Base-by-base conservation (phyloP, 2,888 invertebrate species). In the Agrotis exclamationis region DNA sequence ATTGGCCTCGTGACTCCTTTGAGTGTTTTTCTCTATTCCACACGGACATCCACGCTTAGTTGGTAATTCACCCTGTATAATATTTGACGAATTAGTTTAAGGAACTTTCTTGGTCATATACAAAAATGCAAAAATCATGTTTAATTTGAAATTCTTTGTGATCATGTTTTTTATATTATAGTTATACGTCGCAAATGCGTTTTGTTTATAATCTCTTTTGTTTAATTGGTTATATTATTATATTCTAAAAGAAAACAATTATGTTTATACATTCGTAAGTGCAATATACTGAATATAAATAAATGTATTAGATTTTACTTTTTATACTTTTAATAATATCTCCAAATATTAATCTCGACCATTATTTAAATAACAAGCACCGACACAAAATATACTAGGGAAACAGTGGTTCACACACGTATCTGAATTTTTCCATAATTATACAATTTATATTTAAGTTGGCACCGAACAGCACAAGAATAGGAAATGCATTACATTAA, bases 401-500 rank as follows among this genome's bases (percentile, higher is more conserved):
- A 77, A 84, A 86, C 79, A 84, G 85, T 86, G 89, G 84, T 85
- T 85, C 84, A 85, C 86, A 85, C 81, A 86, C 78, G 84, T 79
- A 74, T 86, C 76, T 70, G 84, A 86, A 87, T 84, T 86, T 87
- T 87, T 84, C 76, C 83, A 87, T 79, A 84, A 83, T 80, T 80
- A 85, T 84, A 89, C 74, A 81, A 81, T 83, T 77, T 85, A 84
- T 73, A 85, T 78, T 85, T 87, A 90, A 85, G 86, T 92, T 93
- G 93, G 93, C 93, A 93, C 93, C 92, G 85, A 89, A 88, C 89
- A 91, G 90, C 89, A 92, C 89, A 86, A 88, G 84, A 86, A 83
- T 85, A 86, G 85, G 80, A 86, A 88, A 89, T 90, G 90, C 88
- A 89, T 87, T 70, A 87, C 88, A 89, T 87, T 70, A 87, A 89